phyloP scores from a whole-genome alignment of 2,113 vertebrate species.

The Pelecanoides urinatrix region DNA sequence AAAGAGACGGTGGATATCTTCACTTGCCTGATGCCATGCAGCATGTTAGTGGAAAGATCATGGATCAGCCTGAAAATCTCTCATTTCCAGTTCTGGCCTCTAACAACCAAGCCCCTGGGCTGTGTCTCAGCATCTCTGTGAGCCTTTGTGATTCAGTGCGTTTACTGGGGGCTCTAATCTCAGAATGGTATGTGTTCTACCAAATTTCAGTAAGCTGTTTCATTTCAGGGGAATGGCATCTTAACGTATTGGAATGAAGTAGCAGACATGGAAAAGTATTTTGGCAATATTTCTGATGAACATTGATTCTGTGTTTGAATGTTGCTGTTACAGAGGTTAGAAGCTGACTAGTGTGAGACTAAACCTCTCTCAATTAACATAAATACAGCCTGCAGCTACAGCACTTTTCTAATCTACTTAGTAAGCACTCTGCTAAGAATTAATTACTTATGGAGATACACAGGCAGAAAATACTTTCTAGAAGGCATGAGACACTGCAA shows the following conservation, averaged over 20 bases:
- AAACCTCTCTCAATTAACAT: slow-evolving; percentile 32
- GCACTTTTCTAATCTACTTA: background rate
- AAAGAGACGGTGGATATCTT: background rate
- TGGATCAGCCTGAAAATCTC: background rate
- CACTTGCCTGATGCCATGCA: background rate
- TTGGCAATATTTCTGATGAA: background rate
- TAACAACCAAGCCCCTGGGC: background rate
- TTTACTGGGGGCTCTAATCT: background rate
- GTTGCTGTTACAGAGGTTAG: slow-evolving; percentile 18
- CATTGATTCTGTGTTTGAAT: background rate
- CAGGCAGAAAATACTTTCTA: background rate
- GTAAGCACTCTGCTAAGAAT: slow-evolving; percentile 20
- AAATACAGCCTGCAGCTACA: slow-evolving; percentile 11
- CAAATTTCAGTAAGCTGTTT: background rate
- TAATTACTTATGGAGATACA: slow-evolving; percentile 16
- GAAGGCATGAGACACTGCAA: background rate
- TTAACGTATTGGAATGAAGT: background rate
- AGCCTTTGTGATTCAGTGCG: background rate
- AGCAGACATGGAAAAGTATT: background rate
- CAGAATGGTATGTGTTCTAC: background rate
- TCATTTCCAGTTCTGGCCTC: background rate
- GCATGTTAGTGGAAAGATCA: background rate
- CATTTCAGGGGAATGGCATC: background rate
- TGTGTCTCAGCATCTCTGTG: background rate
- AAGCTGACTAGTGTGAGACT: background rate